Percentiles rank a stretch among this genome's conserved stretches.
Conservation (phyloP, 2,888 invertebrate genomes). For the Gibbula magus region DNA sequence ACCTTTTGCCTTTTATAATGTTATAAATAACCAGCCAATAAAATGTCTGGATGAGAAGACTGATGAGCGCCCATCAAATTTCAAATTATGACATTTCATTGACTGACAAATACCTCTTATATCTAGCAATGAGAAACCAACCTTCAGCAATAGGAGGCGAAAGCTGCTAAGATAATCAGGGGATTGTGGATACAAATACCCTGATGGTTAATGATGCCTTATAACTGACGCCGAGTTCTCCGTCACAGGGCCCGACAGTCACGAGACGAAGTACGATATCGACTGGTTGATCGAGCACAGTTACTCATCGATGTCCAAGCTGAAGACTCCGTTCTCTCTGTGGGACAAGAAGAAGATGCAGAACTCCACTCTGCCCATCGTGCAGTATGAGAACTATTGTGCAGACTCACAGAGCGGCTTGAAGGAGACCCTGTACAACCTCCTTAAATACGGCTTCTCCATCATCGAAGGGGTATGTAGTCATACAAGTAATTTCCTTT, state of each 20-base stretch:
- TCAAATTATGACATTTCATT: no score
- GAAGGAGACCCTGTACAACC: conserved; percentile 43
- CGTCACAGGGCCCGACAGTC: conserved; percentile 59
- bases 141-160: no score
- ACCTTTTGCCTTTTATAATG: no score
- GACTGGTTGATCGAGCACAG: conserved; percentile 52
- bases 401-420: conserved; percentile 49
- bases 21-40: no score
- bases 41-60: no score
- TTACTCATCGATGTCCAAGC: not conserved
- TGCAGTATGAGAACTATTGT: conserved; percentile 41
- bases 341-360: conserved; percentile 46
- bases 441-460: conserved; percentile 57
- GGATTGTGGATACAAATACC: no score
- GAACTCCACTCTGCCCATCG: conserved; percentile 32
- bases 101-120: no score
- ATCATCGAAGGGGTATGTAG: conserved; percentile 46
- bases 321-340: conserved; percentile 18
- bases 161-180: no score
- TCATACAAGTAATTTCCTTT: no score
- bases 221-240: not conserved
- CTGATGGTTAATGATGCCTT: no score
- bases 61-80: no score
- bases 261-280: conserved; percentile 49
- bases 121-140: no score